These are phyloP conservation scores for Melopsittacus undulatus DNA, from an alignment of 2,797 vertebrate genomes.

Conservation along the genomic window DNA sequence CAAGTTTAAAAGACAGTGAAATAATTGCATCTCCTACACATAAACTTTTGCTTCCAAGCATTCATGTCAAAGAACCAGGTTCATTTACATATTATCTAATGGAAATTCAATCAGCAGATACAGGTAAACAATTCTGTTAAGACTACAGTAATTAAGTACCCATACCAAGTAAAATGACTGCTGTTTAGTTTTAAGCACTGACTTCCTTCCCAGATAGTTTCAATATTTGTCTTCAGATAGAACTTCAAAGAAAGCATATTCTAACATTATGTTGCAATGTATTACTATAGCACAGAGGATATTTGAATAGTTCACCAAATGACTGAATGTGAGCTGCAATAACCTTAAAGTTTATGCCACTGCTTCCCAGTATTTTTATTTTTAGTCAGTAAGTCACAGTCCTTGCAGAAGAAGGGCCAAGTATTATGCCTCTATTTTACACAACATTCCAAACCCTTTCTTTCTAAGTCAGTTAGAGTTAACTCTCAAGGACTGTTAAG, in stretches of 20 bases:
- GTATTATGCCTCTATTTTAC: not conserved
- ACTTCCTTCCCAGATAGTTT: not conserved
- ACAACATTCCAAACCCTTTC: not conserved
- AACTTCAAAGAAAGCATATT: not conserved
- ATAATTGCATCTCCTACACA: not conserved
- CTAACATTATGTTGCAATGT: not conserved
- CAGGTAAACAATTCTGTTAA: slow-evolving; percentile 7
- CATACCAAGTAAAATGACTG: not conserved
- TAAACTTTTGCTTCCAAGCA: not conserved
- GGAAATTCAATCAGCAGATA: not conserved
- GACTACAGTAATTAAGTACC: not conserved
- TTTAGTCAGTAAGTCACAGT: not conserved
- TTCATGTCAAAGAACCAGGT: not conserved
- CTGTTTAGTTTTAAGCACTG: not conserved
- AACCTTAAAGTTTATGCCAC: not conserved
- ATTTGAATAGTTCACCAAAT: not conserved
- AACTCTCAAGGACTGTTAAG: not conserved
- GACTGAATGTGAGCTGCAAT: not conserved
- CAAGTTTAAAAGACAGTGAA: not conserved
- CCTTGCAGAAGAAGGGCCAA: not conserved
- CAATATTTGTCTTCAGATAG: not conserved
- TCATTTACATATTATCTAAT: not conserved
- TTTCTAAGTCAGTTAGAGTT: slow-evolving; percentile 1
- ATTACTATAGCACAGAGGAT: not conserved
- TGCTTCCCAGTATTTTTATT: not conserved